phyloP scores from a whole-genome alignment of 2,113 vertebrate genomes.

The Syrmaticus mikado region DNA sequence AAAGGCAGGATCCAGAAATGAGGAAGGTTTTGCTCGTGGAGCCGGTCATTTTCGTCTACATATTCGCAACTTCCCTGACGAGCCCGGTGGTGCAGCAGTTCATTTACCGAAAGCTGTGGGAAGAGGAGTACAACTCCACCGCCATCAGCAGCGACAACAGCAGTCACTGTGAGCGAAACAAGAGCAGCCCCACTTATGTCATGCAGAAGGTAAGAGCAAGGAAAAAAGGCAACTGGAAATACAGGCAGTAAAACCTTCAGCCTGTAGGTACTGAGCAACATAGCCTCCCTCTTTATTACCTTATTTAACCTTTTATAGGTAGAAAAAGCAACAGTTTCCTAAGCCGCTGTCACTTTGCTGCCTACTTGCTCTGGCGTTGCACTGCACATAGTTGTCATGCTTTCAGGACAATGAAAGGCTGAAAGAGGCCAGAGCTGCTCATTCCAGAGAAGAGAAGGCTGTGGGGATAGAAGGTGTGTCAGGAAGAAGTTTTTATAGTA shows the following conservation, averaged over 20 bases:
- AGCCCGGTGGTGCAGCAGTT: conserved; percentile 87
- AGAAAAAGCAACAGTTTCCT: not conserved
- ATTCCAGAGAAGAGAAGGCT: no score
- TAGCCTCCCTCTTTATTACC: not conserved
- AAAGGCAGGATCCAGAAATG: conserved; percentile 51
- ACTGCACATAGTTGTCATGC: not conserved
- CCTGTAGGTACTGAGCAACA: not conserved
- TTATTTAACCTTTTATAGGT: not conserved
- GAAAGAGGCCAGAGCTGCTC: no score
- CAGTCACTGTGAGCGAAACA: conserved; percentile 80
- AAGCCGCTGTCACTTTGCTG: not conserved
- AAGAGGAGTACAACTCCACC: conserved; percentile 82
- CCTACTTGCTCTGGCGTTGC: not conserved
- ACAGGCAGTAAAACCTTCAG: not conserved
- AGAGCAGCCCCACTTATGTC: conserved; percentile 69
- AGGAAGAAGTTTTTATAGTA: no score
- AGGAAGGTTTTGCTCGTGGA: conserved; percentile 86
- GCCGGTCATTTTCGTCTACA: conserved; percentile 85
- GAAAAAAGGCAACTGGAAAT: not conserved
- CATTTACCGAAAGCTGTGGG: conserved; percentile 89
- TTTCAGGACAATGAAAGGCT: not conserved
- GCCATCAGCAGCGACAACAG: conserved; percentile 72
- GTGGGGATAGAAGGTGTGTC: no score
- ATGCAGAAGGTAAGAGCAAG: conserved; percentile 78
- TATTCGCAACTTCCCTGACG: conserved; percentile 80